These are phyloP conservation scores for Myotis yumanensis DNA, from an alignment of 2,113 vertebrate species.

Conservation along the genomic window DNA sequence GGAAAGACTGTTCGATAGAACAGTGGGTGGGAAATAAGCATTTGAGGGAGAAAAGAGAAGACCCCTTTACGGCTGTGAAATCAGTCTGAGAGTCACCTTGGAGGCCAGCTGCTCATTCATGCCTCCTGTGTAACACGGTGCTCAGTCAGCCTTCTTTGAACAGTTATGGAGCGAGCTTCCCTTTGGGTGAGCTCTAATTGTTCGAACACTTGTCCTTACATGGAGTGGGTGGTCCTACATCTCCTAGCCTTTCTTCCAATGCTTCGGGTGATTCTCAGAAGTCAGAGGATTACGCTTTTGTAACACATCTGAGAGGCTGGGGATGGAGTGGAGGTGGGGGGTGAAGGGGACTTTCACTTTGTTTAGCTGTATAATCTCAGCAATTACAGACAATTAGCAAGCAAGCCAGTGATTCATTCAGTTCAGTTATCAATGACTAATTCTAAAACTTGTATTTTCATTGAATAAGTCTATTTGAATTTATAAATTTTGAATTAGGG, in stretches of 20 bases:
- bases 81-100: not conserved
- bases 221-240: fast-evolving
- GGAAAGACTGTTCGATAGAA: not conserved
- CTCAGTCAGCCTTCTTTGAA: not conserved
- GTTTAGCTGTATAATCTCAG: not conserved
- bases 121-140: not conserved
- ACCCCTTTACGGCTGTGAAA: not conserved
- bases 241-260: not conserved
- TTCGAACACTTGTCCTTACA: too few species aligned
- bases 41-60: not conserved
- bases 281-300: not conserved
- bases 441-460: not conserved
- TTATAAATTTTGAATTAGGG: not conserved
- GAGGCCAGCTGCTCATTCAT: fast-evolving
- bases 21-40: not conserved
- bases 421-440: not conserved
- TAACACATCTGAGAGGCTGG: not conserved
- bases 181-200: not conserved
- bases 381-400: not conserved
- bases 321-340: fast-evolving
- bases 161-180: not conserved
- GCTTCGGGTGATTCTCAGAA: not conserved
- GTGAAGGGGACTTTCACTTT: not conserved
- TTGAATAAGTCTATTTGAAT: not conserved
- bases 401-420: not conserved